A percentile compares a stretch with the other conserved stretches of the same genome.
Evolutionary conservation across 2,888 invertebrate genomes (phyloP).

Genomic region (Theretra japonica): DNA sequence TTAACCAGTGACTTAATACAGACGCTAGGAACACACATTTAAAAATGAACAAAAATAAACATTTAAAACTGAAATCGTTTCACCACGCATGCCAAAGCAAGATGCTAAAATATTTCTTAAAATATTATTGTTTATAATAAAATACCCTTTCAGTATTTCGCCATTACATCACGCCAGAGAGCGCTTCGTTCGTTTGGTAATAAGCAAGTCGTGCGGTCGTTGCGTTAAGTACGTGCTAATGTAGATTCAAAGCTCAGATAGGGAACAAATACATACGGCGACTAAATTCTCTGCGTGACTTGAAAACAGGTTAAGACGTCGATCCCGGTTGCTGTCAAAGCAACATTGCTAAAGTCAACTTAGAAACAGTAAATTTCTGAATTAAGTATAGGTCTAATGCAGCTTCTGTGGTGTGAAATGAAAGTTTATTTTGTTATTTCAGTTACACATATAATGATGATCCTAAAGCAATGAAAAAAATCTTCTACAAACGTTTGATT

Average conservation of each 20-base stretch:
- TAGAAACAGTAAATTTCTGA: not conserved
- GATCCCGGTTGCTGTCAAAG: conserved; percentile 1
- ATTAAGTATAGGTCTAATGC: not conserved
- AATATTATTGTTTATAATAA: not conserved
- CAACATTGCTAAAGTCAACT: not conserved
- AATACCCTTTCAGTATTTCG: not conserved
- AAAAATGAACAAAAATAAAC: no score
- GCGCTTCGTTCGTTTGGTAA: not conserved
- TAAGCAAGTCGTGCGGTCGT: conserved; percentile 12
- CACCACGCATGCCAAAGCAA: no score
- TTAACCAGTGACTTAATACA: no score
- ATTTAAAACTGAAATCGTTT: no score
- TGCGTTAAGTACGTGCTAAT: conserved; percentile 1
- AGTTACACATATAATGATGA: no score
- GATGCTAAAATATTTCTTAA: no score
- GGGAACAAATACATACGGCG: not conserved
- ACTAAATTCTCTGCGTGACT: conserved; percentile 11
- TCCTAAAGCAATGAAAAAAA: no score
- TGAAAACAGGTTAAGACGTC: conserved; percentile 6
- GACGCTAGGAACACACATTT: no score
- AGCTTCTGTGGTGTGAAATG: not conserved
- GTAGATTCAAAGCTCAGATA: conserved; percentile 10
- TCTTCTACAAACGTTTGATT: no score
- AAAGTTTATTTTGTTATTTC: not conserved
- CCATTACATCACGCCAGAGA: not conserved